A percentile compares a stretch with the other conserved stretches of the same genome.
Conservation (phyloP, 2,797 vertebrate genomes). For the Threskiornis aethiopicus region DNA sequence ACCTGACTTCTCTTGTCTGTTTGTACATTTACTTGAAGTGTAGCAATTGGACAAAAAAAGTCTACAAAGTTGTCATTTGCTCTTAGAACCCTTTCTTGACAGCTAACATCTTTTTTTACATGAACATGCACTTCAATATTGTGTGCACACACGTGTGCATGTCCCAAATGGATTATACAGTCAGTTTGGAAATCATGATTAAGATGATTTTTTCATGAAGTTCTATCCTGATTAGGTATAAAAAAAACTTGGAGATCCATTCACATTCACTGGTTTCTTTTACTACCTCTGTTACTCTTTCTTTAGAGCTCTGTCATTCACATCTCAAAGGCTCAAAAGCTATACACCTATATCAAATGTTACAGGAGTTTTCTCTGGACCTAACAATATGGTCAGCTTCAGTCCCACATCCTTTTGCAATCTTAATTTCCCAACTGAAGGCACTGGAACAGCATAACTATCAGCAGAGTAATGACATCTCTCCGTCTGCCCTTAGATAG, state of each 20-base stretch:
- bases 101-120: neutral
- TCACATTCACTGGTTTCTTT: neutral
- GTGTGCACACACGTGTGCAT: neutral
- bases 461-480: neutral
- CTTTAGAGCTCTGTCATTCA: neutral
- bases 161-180: neutral
- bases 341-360: neutral
- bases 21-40: neutral
- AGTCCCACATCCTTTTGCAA: neutral
- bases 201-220: neutral
- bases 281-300: neutral
- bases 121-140: neutral
- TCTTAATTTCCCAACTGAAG: neutral
- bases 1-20: neutral
- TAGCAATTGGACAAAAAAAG: neutral
- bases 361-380: neutral
- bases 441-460: neutral
- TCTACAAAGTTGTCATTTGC: neutral
- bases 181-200: neutral
- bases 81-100: neutral
- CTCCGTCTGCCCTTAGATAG: neutral
- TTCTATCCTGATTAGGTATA: neutral
- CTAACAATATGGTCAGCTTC: neutral
- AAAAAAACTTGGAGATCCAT: neutral
- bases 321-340: neutral